phyloP scores from a whole-genome alignment of 2,888 invertebrate genomes.

The Charanyca ferruginea region DNA sequence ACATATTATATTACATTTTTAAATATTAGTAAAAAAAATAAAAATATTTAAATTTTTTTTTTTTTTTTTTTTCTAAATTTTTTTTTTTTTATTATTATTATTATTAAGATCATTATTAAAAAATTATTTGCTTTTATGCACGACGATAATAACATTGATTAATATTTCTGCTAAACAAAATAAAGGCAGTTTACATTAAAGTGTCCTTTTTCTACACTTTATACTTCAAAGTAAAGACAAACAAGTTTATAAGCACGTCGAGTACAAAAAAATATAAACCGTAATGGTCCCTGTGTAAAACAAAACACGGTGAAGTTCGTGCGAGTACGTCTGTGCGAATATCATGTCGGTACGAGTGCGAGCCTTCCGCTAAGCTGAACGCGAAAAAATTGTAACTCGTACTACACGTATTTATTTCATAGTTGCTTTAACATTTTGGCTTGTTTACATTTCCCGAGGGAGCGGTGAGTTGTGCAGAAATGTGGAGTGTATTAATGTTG shows the following conservation, averaged over 20 bases:
- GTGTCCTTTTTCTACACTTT: conserved; percentile 6
- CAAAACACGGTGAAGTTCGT: conserved; percentile 22
- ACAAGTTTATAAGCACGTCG: conserved; percentile 21
- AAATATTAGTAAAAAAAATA: too few species aligned
- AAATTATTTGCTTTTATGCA: too few species aligned
- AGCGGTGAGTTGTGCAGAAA: conserved; percentile 12
- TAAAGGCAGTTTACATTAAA: conserved; percentile 14
- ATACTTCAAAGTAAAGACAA: conserved; percentile 22
- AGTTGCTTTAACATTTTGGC: conserved; percentile 40
- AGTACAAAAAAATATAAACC: conserved; percentile 16
- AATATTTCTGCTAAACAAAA: conserved; percentile 2
- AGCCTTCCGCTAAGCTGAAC: conserved; percentile 41
- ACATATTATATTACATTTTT: too few species aligned
- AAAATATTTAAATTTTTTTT: too few species aligned
- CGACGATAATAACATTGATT: too few species aligned
- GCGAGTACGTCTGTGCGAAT: background rate
- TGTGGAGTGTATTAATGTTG: conserved; percentile 23
- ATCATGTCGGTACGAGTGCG: conserved; percentile 5
- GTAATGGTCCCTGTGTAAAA: conserved; percentile 19
- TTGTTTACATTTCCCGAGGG: conserved; percentile 43
- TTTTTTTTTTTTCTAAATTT: too few species aligned
- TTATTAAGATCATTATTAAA: too few species aligned
- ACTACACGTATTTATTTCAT: conserved; percentile 47
- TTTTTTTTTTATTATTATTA: too few species aligned
- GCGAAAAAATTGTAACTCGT: conserved; percentile 37